Percentiles rank a stretch among this genome's conserved stretches.
phyloP scores from a whole-genome alignment of 2,888 invertebrate species.

The Cheilosia impressa region DNA sequence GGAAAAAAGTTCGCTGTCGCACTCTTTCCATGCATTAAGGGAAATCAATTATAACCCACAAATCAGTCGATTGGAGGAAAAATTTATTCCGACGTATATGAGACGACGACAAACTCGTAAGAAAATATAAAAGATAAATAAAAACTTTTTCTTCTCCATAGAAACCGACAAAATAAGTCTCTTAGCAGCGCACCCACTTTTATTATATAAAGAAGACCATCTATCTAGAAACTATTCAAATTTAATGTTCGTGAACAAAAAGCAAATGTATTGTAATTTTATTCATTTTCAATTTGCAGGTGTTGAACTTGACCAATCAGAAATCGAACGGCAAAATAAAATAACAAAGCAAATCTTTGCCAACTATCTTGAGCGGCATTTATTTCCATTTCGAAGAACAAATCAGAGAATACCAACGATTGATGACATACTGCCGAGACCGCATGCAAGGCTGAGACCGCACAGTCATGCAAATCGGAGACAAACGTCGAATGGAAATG shows the following conservation, averaged over 20 bases:
- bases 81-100: too few relatives aligned
- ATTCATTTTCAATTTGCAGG: slow-evolving; percentile 72
- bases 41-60: too few relatives aligned
- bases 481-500: slow-evolving; percentile 47
- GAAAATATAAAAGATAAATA: too few relatives aligned
- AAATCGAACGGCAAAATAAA: slow-evolving; percentile 89
- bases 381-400: slow-evolving; percentile 86
- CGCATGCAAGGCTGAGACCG: slow-evolving; percentile 58
- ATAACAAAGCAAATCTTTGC: slow-evolving; percentile 91
- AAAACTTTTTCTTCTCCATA: not conserved
- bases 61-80: too few relatives aligned
- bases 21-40: not conserved
- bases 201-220: too few relatives aligned
- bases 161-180: too few relatives aligned
- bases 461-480: slow-evolving; percentile 38
- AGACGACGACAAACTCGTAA: too few relatives aligned
- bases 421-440: slow-evolving; percentile 87
- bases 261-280: not conserved
- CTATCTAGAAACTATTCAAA: too few relatives aligned
- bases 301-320: slow-evolving; percentile 84
- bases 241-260: not conserved
- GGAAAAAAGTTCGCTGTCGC: too few relatives aligned
- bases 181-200: too few relatives aligned
- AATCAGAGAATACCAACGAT: slow-evolving; percentile 85
- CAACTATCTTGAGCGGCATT: slow-evolving; percentile 88